These are phyloP conservation scores for Spinibarbus caldwelli DNA, from an alignment of 2,797 vertebrate species.

Conservation along the genomic window DNA sequence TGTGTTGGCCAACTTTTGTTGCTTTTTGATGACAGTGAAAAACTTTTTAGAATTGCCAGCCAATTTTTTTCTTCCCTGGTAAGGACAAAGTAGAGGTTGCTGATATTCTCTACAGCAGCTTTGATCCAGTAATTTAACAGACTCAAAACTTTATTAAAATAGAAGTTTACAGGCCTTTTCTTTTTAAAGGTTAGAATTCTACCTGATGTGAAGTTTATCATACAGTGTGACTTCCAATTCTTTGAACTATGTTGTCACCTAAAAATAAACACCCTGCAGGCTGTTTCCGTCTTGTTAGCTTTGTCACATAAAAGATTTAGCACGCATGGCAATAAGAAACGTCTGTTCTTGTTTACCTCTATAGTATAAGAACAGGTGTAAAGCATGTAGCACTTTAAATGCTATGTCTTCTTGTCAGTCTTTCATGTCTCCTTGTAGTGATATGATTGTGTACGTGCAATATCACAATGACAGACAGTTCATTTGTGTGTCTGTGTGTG, in stretches of 20 bases:
- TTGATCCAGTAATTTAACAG: neutral
- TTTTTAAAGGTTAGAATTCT: neutral
- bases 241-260: neutral
- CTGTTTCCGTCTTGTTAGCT: slow-evolving; percentile 9
- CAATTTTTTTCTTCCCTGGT: too few species aligned
- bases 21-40: neutral
- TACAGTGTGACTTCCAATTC: neutral
- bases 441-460: too few species aligned
- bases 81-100: too few species aligned
- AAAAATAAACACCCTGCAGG: slow-evolving; percentile 4
- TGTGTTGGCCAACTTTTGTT: neutral
- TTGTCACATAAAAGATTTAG: slow-evolving; percentile 45
- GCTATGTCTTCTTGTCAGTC: too few species aligned
- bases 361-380: slow-evolving; percentile 46
- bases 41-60: neutral
- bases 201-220: neutral
- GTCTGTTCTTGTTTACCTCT: slow-evolving; percentile 25
- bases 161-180: neutral
- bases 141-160: slow-evolving; percentile 12
- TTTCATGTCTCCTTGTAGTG: neutral
- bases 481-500: too few species aligned
- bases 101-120: neutral
- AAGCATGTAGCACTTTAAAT: slow-evolving; percentile 29
- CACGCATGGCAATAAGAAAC: neutral
- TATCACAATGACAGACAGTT: neutral